A percentile compares a stretch with the other conserved stretches of the same genome.
These are phyloP conservation scores for Pantherophis guttatus DNA, from an alignment of 2,113 vertebrate species.

Conservation along the genomic window DNA sequence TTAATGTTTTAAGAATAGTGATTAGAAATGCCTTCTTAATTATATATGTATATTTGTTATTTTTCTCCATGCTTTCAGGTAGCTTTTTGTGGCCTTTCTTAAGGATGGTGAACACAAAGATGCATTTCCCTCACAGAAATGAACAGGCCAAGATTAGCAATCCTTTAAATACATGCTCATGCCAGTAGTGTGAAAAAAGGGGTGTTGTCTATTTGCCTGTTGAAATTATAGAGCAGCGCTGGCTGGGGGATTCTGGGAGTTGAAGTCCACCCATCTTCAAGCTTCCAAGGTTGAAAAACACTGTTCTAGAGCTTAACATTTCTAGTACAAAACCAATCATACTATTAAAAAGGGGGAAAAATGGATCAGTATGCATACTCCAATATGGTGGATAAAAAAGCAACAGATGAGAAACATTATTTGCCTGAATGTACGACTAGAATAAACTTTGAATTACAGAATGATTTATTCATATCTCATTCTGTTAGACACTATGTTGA, in stretches of 20 bases:
- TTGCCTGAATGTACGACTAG: not conserved
- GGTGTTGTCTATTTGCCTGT: not conserved
- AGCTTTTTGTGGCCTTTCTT: not conserved
- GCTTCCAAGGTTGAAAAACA: no score
- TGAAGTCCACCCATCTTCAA: no score
- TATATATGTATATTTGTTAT: not conserved
- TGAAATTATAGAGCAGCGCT: not conserved
- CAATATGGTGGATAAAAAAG: not conserved
- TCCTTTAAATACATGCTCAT: not conserved
- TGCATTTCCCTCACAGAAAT: conserved; percentile 21
- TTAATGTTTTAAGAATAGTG: not conserved
- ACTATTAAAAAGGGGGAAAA: not conserved
- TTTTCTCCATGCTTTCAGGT: conserved; percentile 10
- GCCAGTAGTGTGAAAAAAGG: not conserved
- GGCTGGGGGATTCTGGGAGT: no score
- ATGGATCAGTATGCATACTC: no score
- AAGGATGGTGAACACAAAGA: not conserved
- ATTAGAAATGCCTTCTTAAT: conserved; percentile 8
- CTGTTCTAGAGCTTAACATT: not conserved
- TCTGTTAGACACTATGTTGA: not conserved
- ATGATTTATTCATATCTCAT: not conserved
- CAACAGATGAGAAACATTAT: not conserved
- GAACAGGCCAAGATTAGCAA: not conserved
- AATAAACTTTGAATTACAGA: not conserved
- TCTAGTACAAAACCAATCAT: not conserved